Conservation (phyloP, 2,113 vertebrate species). For the Hyperoodon ampullatus region DNA sequence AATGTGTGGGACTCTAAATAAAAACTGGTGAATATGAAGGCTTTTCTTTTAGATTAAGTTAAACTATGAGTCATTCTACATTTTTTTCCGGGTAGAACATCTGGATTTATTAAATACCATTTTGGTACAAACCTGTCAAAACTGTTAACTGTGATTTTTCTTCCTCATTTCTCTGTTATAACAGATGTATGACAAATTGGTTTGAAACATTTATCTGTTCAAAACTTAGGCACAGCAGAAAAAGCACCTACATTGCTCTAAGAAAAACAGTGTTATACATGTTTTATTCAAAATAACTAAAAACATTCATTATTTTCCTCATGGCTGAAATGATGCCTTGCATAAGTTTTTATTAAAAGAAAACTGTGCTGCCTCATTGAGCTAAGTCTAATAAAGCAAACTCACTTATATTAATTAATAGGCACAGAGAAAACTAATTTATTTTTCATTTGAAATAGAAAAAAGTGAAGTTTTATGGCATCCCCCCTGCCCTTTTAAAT, state of each 20-base stretch:
- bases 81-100: constrained; percentile 13
- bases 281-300: background rate
- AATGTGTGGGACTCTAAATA: background rate
- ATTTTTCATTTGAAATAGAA: constrained; percentile 27
- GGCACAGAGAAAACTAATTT: background rate
- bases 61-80: constrained; percentile 28
- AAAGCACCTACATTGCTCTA: background rate
- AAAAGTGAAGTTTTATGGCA: background rate
- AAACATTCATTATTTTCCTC: background rate
- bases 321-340: constrained; percentile 4
- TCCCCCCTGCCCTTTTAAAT: background rate
- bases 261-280: background rate
- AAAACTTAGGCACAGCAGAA: constrained; percentile 22
- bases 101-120: constrained; percentile 31
- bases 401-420: background rate
- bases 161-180: background rate
- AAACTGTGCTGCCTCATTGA: background rate
- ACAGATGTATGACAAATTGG: constrained; percentile 44
- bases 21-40: background rate
- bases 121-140: constrained; percentile 62
- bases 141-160: constrained; percentile 33
- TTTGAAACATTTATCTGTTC: background rate
- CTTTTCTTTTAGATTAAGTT: constrained; percentile 47
- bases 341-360: background rate
- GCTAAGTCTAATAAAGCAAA: background rate